Percentiles rank a stretch among this genome's conserved stretches.
phyloP scores from a whole-genome alignment of 2,797 vertebrate species.

The Diceros bicornis region DNA sequence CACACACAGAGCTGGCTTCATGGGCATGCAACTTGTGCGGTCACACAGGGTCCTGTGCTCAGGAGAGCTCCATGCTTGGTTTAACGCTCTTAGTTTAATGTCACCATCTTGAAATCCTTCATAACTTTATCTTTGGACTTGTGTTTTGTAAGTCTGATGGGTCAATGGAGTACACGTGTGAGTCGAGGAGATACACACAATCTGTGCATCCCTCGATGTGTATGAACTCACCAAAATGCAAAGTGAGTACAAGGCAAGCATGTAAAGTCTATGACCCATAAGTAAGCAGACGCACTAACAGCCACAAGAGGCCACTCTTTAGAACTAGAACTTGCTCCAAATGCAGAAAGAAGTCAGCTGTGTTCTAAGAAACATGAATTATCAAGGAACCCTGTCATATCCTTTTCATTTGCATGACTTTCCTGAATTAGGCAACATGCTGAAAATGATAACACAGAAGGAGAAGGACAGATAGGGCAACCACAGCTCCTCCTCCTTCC shows the following conservation, averaged over 20 bases:
- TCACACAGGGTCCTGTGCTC: not conserved
- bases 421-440: not conserved
- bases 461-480: not conserved
- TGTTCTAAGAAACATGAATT: not conserved
- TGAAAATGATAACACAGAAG: not conserved
- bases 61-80: not conserved
- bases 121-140: not conserved
- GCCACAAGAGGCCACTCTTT: not conserved
- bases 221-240: not conserved
- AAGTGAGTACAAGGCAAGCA: not conserved
- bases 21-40: rapidly evolving
- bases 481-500: too few relatives aligned
- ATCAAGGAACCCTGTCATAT: not conserved
- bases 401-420: not conserved
- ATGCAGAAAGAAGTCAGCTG: not conserved
- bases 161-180: rapidly evolving
- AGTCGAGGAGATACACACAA: not conserved
- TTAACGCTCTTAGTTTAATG: not conserved
- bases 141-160: not conserved
- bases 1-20: not conserved
- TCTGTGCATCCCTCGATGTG: rapidly evolving
- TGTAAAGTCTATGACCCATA: not conserved
- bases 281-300: not conserved
- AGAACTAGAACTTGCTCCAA: not conserved
- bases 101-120: not conserved